Conservation (phyloP, 2,888 invertebrate genomes). For the Clepsis dumicolana region DNA sequence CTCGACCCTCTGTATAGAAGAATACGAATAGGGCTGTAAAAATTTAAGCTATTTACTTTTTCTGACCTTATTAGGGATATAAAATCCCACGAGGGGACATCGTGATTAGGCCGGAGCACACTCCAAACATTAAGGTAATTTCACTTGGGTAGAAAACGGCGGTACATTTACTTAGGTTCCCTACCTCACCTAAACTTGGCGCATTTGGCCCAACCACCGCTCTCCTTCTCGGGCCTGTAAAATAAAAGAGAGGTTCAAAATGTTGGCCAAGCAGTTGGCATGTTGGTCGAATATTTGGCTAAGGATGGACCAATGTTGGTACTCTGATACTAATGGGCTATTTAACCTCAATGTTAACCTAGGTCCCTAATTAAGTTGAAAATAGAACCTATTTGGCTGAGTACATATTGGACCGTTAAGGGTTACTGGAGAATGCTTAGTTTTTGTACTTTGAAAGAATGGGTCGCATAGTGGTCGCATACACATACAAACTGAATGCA, state of each 20-base stretch:
- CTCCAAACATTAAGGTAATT: conserved; percentile 32
- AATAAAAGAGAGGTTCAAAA: not conserved
- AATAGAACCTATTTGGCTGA: conserved; percentile 4
- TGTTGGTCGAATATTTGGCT: conserved; percentile 3
- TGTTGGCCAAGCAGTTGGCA: conserved; percentile 12
- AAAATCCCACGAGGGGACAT: conserved; percentile 23
- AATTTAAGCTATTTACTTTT: not conserved
- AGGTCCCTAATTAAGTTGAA: conserved; percentile 27
- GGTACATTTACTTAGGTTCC: conserved; percentile 29
- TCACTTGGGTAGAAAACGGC: conserved; percentile 6
- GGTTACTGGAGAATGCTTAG: not conserved
- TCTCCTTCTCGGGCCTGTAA: not conserved
- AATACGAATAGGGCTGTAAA: not conserved
- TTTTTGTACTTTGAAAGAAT: not conserved
- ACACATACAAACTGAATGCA: too few relatives aligned
- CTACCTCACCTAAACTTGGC: conserved; percentile 3
- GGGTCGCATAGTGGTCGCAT: too few relatives aligned
- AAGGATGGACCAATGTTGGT: conserved; percentile 9
- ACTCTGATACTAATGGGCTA: conserved; percentile 16
- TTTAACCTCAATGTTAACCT: conserved; percentile 20
- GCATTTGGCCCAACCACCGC: conserved; percentile 1
- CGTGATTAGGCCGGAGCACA: conserved; percentile 18
- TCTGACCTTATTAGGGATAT: not conserved
- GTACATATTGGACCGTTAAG: conserved; percentile 11
- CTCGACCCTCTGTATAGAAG: too few relatives aligned